Base-by-base conservation (phyloP, 2,113 vertebrate species). In the Ondatra zibethicus region DNA sequence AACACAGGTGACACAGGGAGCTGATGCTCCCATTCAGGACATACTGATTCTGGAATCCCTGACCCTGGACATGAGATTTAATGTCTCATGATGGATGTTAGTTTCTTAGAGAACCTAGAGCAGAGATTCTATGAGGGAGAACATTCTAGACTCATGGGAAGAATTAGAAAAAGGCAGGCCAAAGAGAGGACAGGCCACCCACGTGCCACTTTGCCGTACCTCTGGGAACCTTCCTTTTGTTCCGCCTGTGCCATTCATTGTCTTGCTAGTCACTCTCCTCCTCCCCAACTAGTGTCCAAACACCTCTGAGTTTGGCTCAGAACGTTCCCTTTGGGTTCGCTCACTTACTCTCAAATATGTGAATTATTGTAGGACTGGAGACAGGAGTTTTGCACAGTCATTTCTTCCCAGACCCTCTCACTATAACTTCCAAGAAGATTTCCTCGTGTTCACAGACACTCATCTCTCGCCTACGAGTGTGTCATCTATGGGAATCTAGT, bases 21-120 rank as follows among this genome's bases (percentile, higher is more conserved):
- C 21, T 66, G 36, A 75, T 78, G 45, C 12, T 29, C 33, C 33
- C 19, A 39, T 4, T 33, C 39, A 25, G 55, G 73, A 88, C 12
- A 6, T 17, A 31, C 13, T 61, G n/a, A 73, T 31, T 70, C 88
- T 33, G 61, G 75, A 84, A 78, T 29, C 25, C 8, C 55, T 68
- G 8, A 3, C 73, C 13, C 31, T 10, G 33, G 42, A 16, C 4
- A 52, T 6, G 13, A 50, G 14, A 21, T 12, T 95, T 75, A 52
- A 21, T 85, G 82, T 84, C 42, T 89, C 52, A 27, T 4, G 65
- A 21, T 36, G 25, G 63, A 23, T 61, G 31, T 31, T 78, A 45
- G 39, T 33, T 96, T 91, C 85, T 19, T 72, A 47, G 68, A 89
- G 73, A 81, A 82, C 42, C 47, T 63, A 95, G 36, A 65, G 27